Conservation (phyloP, 2,113 vertebrate species). For the Poicephalus meyeri region DNA sequence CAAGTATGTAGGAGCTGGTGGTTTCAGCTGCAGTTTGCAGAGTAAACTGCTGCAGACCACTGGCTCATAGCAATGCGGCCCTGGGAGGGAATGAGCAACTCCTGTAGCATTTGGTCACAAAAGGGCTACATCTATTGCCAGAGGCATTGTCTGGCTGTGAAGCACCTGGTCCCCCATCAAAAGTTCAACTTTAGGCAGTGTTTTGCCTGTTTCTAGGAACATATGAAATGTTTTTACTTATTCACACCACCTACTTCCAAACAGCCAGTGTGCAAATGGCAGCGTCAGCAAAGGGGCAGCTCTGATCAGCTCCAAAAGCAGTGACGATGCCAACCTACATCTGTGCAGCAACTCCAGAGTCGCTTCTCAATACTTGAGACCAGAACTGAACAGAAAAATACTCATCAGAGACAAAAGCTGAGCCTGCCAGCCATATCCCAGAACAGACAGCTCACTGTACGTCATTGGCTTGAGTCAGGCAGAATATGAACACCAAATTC, state of each 20-base stretch:
- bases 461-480: background rate
- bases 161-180: background rate
- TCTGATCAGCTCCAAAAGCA: background rate
- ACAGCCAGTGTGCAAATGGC: fast-evolving
- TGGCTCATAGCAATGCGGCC: background rate
- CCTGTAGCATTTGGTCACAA: fast-evolving
- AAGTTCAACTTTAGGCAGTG: background rate
- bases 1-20: background rate
- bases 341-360: background rate
- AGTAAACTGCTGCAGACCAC: background rate
- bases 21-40: background rate
- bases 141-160: fast-evolving
- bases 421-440: background rate
- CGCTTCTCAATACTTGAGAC: fast-evolving
- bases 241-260: background rate
- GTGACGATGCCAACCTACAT: background rate
- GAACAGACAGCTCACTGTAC: background rate
- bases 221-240: background rate
- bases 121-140: background rate
- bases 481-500: background rate
- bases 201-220: background rate
- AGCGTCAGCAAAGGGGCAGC: background rate
- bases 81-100: background rate
- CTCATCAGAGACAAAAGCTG: background rate
- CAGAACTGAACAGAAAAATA: background rate